phyloP scores from a whole-genome alignment of 2,113 vertebrate genomes.

The Indri indri region DNA sequence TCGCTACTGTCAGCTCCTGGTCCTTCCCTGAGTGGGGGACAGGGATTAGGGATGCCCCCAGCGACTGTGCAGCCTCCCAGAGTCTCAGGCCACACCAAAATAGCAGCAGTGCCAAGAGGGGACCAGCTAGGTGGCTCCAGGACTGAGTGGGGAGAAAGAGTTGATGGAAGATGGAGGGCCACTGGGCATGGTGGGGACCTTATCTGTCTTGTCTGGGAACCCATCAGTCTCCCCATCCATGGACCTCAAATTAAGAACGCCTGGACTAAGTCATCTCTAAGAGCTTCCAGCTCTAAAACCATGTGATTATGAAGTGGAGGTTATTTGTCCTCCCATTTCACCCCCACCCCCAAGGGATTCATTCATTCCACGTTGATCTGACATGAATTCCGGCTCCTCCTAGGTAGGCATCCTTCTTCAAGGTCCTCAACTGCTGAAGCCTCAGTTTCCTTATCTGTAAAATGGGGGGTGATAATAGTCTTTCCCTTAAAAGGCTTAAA shows the following conservation, averaged over 20 bases:
- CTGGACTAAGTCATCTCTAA: background rate
- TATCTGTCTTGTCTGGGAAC: background rate
- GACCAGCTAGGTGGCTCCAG: background rate
- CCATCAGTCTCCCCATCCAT: too few relatives aligned
- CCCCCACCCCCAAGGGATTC: background rate
- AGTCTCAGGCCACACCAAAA: background rate
- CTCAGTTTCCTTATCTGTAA: conserved; percentile 24
- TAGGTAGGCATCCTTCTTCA: background rate
- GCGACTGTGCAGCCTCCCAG: background rate
- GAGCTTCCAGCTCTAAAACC: background rate
- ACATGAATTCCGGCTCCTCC: background rate
- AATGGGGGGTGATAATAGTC: background rate
- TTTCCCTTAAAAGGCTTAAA: background rate
- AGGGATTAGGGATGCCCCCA: background rate
- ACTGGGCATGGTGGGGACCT: background rate
- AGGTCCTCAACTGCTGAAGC: background rate
- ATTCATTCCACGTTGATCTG: background rate
- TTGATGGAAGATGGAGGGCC: background rate
- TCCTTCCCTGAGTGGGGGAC: background rate
- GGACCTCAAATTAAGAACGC: background rate
- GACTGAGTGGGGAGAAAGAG: background rate
- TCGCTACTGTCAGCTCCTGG: background rate
- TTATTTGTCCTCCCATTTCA: background rate
- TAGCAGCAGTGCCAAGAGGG: background rate
- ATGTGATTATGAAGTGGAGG: background rate